Evolutionary conservation across 1,140 invertebrate genomes (phyloP).

Genomic region (Acromyrmex echinatior): DNA sequence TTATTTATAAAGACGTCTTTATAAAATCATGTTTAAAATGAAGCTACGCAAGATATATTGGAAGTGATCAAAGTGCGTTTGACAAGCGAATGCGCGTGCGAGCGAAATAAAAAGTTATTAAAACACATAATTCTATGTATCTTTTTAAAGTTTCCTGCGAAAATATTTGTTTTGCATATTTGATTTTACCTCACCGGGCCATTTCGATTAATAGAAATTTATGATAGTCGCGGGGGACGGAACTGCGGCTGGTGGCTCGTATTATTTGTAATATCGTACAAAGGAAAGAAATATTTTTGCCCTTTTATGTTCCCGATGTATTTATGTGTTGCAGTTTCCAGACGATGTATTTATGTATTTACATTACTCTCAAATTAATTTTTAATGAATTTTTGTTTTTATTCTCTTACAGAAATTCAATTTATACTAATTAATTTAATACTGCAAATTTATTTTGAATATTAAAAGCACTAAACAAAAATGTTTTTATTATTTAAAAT

Average conservation of each 20-base stretch:
- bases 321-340: neutral
- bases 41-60: neutral
- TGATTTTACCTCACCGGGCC: neutral
- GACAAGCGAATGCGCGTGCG: too few species aligned
- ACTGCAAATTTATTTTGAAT: too few species aligned
- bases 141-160: neutral
- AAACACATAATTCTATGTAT: neutral
- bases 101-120: conserved; percentile 25
- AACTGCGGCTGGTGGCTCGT: conserved; percentile 7
- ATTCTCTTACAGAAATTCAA: too few species aligned
- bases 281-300: conserved; percentile 10
- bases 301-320: neutral
- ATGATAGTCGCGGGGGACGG: neutral
- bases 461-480: too few species aligned
- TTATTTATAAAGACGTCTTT: neutral
- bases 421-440: too few species aligned
- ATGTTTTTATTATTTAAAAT: too few species aligned
- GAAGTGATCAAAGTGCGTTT: neutral
- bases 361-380: conserved; percentile 6
- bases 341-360: neutral
- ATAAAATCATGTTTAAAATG: neutral
- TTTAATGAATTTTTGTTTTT: neutral
- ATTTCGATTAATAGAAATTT: conserved; percentile 48
- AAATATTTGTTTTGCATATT: conserved; percentile 36
- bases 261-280: neutral